Evolutionary conservation across 2,888 invertebrate species (phyloP).

Genomic region (Drosophila ezoana): DNA sequence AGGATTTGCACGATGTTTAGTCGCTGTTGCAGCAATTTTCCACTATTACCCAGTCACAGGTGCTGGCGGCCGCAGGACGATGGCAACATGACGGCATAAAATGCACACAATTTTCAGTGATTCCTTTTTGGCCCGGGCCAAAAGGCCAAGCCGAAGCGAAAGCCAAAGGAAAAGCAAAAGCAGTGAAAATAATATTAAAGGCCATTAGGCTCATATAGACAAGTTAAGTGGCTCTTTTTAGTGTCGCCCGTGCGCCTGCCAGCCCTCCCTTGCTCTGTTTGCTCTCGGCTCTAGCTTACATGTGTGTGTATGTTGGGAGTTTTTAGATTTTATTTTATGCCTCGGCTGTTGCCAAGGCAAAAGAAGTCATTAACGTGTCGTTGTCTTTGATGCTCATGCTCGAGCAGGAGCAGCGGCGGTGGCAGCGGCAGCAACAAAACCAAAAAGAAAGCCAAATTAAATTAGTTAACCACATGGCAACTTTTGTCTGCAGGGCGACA

Average conservation of each 20-base stretch:
- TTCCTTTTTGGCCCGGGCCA: conserved; percentile 54
- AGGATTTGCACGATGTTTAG: conserved; percentile 80
- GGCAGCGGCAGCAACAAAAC: conserved; percentile 10
- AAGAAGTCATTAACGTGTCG: conserved; percentile 80
- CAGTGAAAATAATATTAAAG: conserved; percentile 82
- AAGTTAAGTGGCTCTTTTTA: conserved; percentile 84
- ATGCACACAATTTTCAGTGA: conserved; percentile 80
- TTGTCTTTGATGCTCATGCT: conserved; percentile 73
- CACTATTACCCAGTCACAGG: conserved; percentile 80
- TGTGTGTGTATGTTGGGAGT: conserved; percentile 52
- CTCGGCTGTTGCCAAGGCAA: conserved; percentile 67
- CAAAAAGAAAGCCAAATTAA: conserved; percentile 74
- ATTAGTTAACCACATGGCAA: conserved; percentile 83
- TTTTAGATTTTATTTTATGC: conserved; percentile 77
- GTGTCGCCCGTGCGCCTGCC: conserved; percentile 40
- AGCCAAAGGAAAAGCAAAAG: conserved; percentile 49
- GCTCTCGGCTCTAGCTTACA: conserved; percentile 27
- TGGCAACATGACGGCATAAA: conserved; percentile 72
- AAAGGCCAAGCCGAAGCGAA: conserved; percentile 19
- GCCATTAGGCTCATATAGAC: conserved; percentile 85
- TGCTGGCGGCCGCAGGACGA: conserved; percentile 50
- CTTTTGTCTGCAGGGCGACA: conserved; percentile 64
- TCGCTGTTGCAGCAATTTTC: conserved; percentile 80
- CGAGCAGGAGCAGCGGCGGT: conserved; percentile 24
- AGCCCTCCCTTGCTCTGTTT: conserved; percentile 1